Conservation (phyloP, 2,113 vertebrate species). For the Eleginops maclovinus region DNA sequence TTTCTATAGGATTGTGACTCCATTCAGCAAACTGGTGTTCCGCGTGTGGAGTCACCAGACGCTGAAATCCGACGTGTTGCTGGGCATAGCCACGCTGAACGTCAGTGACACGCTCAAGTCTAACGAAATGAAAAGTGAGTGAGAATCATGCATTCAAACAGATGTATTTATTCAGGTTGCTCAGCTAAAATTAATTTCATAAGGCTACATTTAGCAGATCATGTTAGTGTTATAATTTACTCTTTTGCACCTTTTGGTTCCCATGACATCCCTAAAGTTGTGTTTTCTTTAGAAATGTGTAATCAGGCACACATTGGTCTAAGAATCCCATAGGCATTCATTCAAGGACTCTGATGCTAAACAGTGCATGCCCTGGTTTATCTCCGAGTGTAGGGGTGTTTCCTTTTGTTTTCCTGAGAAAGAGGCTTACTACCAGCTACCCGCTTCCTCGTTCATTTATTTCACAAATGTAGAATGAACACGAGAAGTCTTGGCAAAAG, state of each 20-base stretch:
- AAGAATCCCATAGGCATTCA: neutral
- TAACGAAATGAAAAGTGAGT: constrained; percentile 97
- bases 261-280: too few relatives aligned
- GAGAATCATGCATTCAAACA: neutral
- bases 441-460: neutral
- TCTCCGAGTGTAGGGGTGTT: neutral
- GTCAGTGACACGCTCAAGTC: constrained; percentile 93
- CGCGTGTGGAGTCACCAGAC: constrained; percentile 99
- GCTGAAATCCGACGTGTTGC: constrained; percentile 93
- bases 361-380: neutral
- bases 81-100: constrained; percentile 93
- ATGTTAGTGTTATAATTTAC: too few relatives aligned
- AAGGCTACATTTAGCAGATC: too few relatives aligned
- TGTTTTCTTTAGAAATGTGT: neutral
- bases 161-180: too few relatives aligned
- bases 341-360: neutral
- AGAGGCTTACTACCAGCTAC: neutral
- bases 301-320: neutral
- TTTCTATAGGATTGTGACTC: constrained; percentile 92
- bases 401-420: neutral
- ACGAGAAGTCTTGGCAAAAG: neutral
- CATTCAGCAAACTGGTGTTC: constrained; percentile 94
- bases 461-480: neutral
- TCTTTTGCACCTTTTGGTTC: too few relatives aligned
- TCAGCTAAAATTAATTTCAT: too few relatives aligned